Evolutionary conservation across 2,113 vertebrate genomes (phyloP).

Genomic region (Syrmaticus mikado): DNA sequence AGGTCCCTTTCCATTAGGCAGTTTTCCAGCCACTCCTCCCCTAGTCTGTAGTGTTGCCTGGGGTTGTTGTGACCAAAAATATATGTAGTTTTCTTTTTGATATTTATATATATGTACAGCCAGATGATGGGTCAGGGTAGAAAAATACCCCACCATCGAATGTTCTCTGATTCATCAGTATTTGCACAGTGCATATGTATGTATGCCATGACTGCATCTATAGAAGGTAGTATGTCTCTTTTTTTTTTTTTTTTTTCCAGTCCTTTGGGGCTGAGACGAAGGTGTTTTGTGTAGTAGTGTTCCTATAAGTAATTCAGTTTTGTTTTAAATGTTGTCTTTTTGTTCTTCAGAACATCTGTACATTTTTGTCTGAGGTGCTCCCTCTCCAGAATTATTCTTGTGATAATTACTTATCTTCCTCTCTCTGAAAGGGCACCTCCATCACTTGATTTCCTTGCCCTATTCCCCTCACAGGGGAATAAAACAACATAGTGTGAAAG

Average conservation of each 20-base stretch:
- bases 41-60: too few species aligned
- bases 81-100: background rate
- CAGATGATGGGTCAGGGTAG: background rate
- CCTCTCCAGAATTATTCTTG: background rate
- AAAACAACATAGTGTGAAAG: background rate
- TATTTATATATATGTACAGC: background rate
- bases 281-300: background rate
- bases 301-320: background rate
- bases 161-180: background rate
- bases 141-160: background rate
- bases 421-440: background rate
- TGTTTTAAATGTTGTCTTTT: background rate
- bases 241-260: rapidly evolving
- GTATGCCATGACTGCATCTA: background rate
- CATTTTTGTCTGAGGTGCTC: background rate
- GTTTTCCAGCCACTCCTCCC: too few species aligned
- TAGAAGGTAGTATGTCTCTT: background rate
- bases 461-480: background rate
- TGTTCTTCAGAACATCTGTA: background rate
- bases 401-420: background rate
- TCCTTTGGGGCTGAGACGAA: background rate
- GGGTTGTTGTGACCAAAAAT: too few species aligned
- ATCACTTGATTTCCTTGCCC: background rate
- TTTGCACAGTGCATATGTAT: background rate
- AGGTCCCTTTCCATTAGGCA: too few species aligned